Base-by-base conservation (phyloP, 2,888 invertebrate species). In the Catocala nupta region DNA sequence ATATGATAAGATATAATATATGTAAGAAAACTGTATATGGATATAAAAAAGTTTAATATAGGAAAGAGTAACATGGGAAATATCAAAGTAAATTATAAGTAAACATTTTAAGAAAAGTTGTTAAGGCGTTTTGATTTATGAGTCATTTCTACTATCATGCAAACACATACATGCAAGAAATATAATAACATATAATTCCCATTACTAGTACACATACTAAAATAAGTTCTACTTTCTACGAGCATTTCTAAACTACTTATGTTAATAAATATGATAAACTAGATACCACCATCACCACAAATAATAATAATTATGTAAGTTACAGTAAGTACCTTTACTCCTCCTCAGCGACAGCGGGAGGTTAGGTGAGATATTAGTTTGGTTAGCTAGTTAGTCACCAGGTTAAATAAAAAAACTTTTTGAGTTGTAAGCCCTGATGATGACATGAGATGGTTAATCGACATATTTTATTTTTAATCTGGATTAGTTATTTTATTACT, bases 281-380 rank as follows among this genome's bases (percentile, higher is more conserved):
- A 56, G 34, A 51, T 11, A 57, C 34, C 42, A 39, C 36, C 68
- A 44, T 0, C 58, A 73, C 64, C 70, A 44, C 12, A 25, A 25
- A 33, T 13, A 12, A 71, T 36, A 42, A 10, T 39, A 51, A 11
- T 12, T 54, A 50, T 48, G 47, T 43, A 50, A 11, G 48, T 47
- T 47, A 25, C 10, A 43, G 13, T 73, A 68, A 76, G 59, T 78
- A 81, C 88, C 89, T 87, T 88, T 92, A 90, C 82, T 91, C 91
- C 91, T 90, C 92, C 80, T 91, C 91, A 91, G 90, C 85, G 73
- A 73, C 75, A 78, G 82, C 86, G 92, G 90, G 92, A 91, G 83
- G 91, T 87, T 84, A 89, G 91, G 89, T 75, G 78, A 78, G 76
- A 73, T 56, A 68, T 59, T 59, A 59, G 53, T 59, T 33, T 10